Percentiles rank a stretch among this genome's conserved stretches.
These are phyloP conservation scores for Saimiri boliviensis DNA, from an alignment of 2,113 vertebrate species.

Conservation along the genomic window DNA sequence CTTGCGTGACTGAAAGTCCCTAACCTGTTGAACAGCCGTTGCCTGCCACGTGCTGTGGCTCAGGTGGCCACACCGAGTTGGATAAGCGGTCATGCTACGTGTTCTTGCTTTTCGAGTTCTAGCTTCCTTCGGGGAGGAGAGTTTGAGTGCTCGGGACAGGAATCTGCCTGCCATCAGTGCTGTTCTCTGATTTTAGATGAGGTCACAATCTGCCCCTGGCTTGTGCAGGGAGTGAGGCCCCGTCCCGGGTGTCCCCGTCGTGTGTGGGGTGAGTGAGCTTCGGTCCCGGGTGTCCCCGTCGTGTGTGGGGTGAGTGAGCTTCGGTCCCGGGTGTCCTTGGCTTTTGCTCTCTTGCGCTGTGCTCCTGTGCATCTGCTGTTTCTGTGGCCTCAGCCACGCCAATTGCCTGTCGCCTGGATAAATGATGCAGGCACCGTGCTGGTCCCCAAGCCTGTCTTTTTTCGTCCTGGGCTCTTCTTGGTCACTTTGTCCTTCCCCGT, in stretches of 20 bases:
- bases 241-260: too few relatives aligned
- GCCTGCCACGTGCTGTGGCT: accelerated
- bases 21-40: accelerated
- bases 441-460: background rate
- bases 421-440: background rate
- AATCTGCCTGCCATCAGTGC: background rate
- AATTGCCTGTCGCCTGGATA: accelerated
- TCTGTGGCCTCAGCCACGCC: accelerated
- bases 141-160: background rate
- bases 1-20: background rate
- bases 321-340: too few relatives aligned
- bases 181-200: background rate
- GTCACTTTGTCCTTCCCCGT: background rate
- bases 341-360: background rate
- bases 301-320: accelerated
- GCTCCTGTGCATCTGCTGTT: background rate
- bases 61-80: accelerated
- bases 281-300: too few relatives aligned
- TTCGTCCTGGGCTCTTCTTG: accelerated
- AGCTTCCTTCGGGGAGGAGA: background rate
- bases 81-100: too few relatives aligned
- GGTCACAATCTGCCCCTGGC: background rate
- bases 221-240: background rate
- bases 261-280: too few relatives aligned
- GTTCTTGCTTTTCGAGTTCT: too few relatives aligned